Evolutionary conservation across 1,140 invertebrate species (phyloP), one percentile per base, ranked within the genome.

Genomic region (Danaus plexippus): DNA sequence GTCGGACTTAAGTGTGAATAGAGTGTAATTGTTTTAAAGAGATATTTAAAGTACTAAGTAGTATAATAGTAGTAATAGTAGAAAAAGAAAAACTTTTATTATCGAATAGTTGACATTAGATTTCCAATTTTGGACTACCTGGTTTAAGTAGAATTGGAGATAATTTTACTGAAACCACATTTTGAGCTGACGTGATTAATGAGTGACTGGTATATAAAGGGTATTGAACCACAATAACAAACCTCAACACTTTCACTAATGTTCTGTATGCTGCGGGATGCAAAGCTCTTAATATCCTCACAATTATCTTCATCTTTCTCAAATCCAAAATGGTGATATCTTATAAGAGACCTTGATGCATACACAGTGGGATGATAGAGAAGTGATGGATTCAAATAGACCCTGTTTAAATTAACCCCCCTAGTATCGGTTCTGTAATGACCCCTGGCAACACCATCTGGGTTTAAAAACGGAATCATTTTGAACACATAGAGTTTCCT

Each of bases 391-490:
- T 80, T 83, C n/a, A 86, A 63, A 56, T 86, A 86, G 1, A 86
- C 81, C 51, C 83, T 64, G 66, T 86, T 86, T 40, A 98, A 83
- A 88, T 98, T 98, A 47, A 97, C 92, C 6, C 96, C 97, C 55
- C 92, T 89, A 1, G 94, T 94, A 81, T 97, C 96, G 43, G 96
- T 97, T 42, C 96, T 87, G 79, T 97, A 97, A 80, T 96, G 95
- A 6, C 96, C 96, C 50, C 91, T 88, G n/a, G 92, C 91, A 1
- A 97, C 96, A 8, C 96, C 96, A 80, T 98, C 96, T 1, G 96
- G 96, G 87, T 98, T 98, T 48, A 98, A 86, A 89, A 97, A 95
- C 2, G 96, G 96, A 57, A 98, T 93, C 64, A 98, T 85, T 87
- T 98, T 97, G 87, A 98, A 97, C 50, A 98, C 94, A 75, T 94